A percentile compares a stretch with the other conserved stretches of the same genome.
phyloP scores from a whole-genome alignment of 2,888 invertebrate species.

The Tetranychus piercei region DNA sequence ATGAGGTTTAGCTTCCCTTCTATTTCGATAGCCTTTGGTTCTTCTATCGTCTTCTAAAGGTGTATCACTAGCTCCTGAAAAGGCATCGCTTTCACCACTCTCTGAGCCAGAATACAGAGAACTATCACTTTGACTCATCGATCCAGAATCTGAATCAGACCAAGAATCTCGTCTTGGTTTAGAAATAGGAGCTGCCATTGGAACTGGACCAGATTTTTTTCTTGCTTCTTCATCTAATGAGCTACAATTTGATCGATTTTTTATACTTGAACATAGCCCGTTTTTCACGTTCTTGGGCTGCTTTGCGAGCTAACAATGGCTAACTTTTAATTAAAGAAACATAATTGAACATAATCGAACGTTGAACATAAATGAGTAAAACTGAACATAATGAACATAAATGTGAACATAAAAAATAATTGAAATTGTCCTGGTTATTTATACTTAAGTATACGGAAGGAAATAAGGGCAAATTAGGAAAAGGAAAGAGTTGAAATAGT shows the following conservation, averaged over 20 bases:
- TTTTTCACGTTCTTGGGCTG: not conserved
- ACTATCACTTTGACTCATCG: constrained; percentile 13
- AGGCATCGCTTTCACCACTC: constrained; percentile 7
- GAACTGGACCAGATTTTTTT: not conserved
- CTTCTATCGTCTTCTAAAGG: not conserved
- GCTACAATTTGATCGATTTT: not conserved
- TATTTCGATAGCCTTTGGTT: not conserved
- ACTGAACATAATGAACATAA: too few species aligned
- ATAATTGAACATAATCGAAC: too few species aligned
- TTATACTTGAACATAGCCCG: not conserved
- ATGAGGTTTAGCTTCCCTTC: not conserved
- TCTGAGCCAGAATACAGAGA: constrained; percentile 17
- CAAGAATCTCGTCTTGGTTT: constrained; percentile 15
- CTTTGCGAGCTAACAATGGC: too few species aligned
- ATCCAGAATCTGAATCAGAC: constrained; percentile 18
- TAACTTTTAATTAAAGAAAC: too few species aligned
- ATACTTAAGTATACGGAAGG: too few species aligned
- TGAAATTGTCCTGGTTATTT: too few species aligned
- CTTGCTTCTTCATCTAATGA: not conserved
- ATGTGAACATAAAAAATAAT: too few species aligned
- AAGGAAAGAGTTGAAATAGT: too few species aligned
- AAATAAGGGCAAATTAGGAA: too few species aligned
- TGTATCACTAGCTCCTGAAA: not conserved
- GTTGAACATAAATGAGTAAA: too few species aligned
- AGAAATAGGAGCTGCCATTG: not conserved